A percentile compares a stretch with the other conserved stretches of the same genome.
These are phyloP conservation scores for Eucriotettix oculatus DNA, from an alignment of 2,888 invertebrate genomes.

Conservation along the genomic window DNA sequence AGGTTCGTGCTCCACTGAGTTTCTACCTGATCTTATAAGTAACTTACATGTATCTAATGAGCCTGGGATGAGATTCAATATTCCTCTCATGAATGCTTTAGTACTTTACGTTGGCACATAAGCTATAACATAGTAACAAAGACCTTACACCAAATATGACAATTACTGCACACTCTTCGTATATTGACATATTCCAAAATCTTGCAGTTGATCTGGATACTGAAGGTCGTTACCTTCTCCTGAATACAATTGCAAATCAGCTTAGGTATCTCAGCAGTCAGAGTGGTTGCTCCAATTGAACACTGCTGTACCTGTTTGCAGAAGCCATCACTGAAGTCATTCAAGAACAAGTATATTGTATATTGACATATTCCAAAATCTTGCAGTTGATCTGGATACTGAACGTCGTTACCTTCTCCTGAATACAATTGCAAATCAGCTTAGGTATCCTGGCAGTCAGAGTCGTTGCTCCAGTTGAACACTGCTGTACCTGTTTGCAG, in stretches of 20 bases:
- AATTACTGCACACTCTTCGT: slow-evolving; percentile 95
- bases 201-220: slow-evolving; percentile 94
- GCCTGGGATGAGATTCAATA: slow-evolving; percentile 65
- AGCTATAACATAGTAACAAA: slow-evolving; percentile 81
- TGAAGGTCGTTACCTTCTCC: no score
- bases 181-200: slow-evolving; percentile 99
- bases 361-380: slow-evolving; percentile 99
- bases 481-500: no score
- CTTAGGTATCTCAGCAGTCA: no score
- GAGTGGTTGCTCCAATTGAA: no score
- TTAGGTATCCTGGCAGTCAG: no score
- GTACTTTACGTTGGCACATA: slow-evolving; percentile 96
- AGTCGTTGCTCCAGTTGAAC: no score
- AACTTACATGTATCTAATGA: slow-evolving; percentile 53
- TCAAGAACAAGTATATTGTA: no score
- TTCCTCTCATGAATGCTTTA: slow-evolving; percentile 89
- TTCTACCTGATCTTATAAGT: slow-evolving; percentile 84
- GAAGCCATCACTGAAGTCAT: no score
- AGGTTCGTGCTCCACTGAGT: slow-evolving; percentile 85
- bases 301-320: no score
- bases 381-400: slow-evolving; percentile 93
- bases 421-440: no score
- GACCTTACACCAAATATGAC: slow-evolving; percentile 88
- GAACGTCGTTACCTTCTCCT: no score
- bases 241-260: no score